Percentiles rank a stretch among this genome's conserved stretches.
These are phyloP conservation scores for Zaprionus ghesquierei DNA, from an alignment of 1,140 invertebrate species.

Conservation along the genomic window DNA sequence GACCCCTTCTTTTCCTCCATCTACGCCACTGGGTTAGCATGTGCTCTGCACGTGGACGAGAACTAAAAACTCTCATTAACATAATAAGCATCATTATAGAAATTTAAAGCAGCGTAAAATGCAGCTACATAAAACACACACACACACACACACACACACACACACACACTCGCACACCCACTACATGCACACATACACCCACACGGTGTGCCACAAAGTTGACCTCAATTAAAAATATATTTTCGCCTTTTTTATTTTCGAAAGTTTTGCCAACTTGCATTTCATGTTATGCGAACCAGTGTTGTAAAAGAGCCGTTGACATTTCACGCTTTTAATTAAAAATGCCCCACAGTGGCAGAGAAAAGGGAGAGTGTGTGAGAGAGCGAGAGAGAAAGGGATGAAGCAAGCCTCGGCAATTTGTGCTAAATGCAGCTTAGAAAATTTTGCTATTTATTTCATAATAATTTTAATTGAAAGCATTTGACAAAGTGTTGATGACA, in stretches of 20 bases:
- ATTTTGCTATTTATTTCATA: conserved; percentile 35
- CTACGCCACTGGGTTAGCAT: background rate
- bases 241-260: conserved; percentile 33
- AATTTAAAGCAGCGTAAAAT: conserved; percentile 63
- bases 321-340: conserved; percentile 66
- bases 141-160: conserved; percentile 13
- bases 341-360: conserved; percentile 9
- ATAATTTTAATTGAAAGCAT: conserved; percentile 52
- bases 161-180: conserved; percentile 18
- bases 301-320: conserved; percentile 47
- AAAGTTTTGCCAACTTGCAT: conserved; percentile 50
- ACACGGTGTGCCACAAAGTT: conserved; percentile 29
- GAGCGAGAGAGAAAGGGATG: background rate
- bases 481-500: conserved; percentile 40
- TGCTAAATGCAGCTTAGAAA: conserved; percentile 44
- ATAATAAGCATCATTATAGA: conserved; percentile 66
- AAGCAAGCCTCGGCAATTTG: conserved; percentile 29
- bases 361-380: background rate
- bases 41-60: background rate
- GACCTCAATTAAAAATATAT: conserved; percentile 69
- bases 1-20: background rate
- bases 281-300: conserved; percentile 20
- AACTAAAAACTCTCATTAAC: conserved; percentile 60
- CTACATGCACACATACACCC: conserved; percentile 12
- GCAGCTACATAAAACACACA: conserved; percentile 24